Base-by-base conservation (phyloP, 2,113 vertebrate genomes). In the Elaphurus davidianus region DNA sequence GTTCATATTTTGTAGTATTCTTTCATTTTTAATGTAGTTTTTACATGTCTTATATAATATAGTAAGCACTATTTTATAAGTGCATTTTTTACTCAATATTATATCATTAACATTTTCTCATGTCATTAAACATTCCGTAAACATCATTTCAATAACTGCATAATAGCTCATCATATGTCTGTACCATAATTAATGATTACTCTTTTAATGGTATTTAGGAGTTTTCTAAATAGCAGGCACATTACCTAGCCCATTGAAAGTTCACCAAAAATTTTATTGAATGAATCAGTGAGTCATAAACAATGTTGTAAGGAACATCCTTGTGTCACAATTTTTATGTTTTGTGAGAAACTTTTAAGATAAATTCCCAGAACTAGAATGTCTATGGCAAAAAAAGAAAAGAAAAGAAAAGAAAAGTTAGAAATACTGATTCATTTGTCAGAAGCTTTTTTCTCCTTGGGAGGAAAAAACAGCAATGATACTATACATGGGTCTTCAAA, bases 51-150 rank as follows among this genome's bases (percentile, higher is more conserved):
- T 74, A 62, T 82, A 94, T 98, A 98, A 97, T 97, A 97, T 82
- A 87, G n/a, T 98, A 96, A 98, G 96, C 94, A 96, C 67, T 97
- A 88, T 97, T 97, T 98, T 97, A 50, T 97, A 78, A 95, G 43
- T 92, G 64, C 83, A 74, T 92, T 97, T 95, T 97, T 97, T 92
- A 94, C 76, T 91, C 92, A 94, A 55, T 97, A 84, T 96, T 97
- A 97, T 96, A 97, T 98, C 83, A 97, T 97, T 98, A 98, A 90
- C 90, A 93, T 97, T 98, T 97, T 94, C 64, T 92, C 74, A 97
- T 95, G 91, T 97, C 94, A 98, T 98, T 97, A 97, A 94, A 90
- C 81, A 95, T 97, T 97, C 97, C 90, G 94, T 97, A 97, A 98
- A 97, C 85, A 96, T 96, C n/a, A 97, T 86, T 98, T 97, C 91